Base-by-base conservation (phyloP, 2,797 vertebrate genomes). In the Phrynocephalus forsythii region DNA sequence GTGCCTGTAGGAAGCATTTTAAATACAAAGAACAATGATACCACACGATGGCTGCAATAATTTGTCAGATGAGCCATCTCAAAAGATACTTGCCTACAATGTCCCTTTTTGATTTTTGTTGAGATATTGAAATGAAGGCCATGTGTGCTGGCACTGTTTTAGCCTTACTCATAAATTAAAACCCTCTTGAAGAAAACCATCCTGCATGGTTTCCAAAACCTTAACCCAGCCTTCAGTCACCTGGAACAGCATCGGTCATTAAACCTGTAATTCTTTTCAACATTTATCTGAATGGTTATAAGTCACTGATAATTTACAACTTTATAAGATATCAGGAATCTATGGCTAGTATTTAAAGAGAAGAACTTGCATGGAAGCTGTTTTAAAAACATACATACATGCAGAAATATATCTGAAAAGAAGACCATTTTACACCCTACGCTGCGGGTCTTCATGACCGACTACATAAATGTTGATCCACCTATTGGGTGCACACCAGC, bases 111-210 rank as follows among this genome's bases (percentile, higher is more conserved):
- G 88, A 83, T 73, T 84, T 66, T 38, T 82, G 76, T 85, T 63
- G 85, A 79, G 83, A 52, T 73, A 89, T 56, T 91, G 87, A 91
- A 91, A 66, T 91, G 66, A 83, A 63, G 81, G 67, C 28, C 90
- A 68, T 60, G 81, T 89, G 89, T 76, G 89, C 79, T 79, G 10
- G 72, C 63, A 75, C 76, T 75, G 84, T 90, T 33, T 90, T 87
- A 82, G 63, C 24, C 66, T 81, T 84, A 79, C 52, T 87, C 60
- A 88, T 89, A 92, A 92, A 92, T 92, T 88, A 92, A 93, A 90
- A 84, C 69, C 87, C 91, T 79, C 11, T 30, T 89, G 88, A 77
- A 44, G 87, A 79, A 38, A 83, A 82, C 68, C 87, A 91, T 76
- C 7, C 71, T 26, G 1, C 83, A 86, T 82, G 60, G 68, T 85